These are phyloP conservation scores for Chrysolina oricalcia DNA, from an alignment of 2,888 invertebrate species.

Conservation along the genomic window DNA sequence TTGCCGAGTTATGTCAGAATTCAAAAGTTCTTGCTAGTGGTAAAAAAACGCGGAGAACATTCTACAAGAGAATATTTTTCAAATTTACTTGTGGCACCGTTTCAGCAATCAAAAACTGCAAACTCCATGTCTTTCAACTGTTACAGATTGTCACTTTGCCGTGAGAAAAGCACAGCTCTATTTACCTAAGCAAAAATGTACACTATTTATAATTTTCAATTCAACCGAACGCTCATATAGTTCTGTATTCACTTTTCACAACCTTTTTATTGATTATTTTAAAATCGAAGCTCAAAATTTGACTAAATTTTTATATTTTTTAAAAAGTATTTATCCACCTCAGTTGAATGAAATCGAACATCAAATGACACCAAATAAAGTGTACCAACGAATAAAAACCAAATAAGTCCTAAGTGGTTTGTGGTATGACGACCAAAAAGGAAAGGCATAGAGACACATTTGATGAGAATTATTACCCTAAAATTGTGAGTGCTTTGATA, in stretches of 20 bases:
- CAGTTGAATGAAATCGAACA: not conserved
- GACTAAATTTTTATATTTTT: conserved; percentile 34
- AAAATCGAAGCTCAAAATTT: conserved; percentile 58
- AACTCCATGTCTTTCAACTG: conserved; percentile 42
- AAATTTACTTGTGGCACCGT: too few species aligned
- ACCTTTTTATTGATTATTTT: conserved; percentile 68
- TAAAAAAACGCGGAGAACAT: too few species aligned
- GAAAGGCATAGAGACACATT: too few species aligned
- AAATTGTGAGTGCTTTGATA: too few species aligned
- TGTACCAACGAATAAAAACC: not conserved
- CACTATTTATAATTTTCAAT: conserved; percentile 56
- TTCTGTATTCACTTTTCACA: conserved; percentile 65
- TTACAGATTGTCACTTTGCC: conserved; percentile 58
- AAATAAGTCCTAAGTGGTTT: too few species aligned
- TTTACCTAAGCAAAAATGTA: conserved; percentile 62
- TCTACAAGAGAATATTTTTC: not conserved
- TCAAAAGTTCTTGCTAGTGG: too few species aligned
- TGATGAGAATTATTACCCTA: too few species aligned
- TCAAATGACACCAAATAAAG: not conserved
- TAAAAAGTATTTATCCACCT: not conserved
- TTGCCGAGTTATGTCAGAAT: too few species aligned
- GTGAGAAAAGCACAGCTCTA: conserved; percentile 62
- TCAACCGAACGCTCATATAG: conserved; percentile 53
- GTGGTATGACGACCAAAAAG: too few species aligned
- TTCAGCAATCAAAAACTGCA: not conserved